Evolutionary conservation across 2,888 invertebrate genomes (phyloP).

Genomic region (Agrotis ipsilon): DNA sequence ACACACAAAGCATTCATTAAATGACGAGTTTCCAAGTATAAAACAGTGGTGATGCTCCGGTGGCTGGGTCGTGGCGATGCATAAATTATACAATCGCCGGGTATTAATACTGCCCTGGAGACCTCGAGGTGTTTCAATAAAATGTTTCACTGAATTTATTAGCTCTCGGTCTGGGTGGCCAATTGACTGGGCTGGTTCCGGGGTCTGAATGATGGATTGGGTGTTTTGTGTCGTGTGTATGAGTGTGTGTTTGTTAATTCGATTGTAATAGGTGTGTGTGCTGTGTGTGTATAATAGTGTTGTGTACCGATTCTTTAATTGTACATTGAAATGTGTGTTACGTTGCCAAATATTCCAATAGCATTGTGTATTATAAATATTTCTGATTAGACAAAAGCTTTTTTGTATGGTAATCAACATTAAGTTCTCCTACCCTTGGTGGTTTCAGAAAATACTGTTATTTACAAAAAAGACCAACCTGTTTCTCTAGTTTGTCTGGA

Average conservation of each 20-base stretch:
- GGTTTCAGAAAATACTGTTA: no score
- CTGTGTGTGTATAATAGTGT: no score
- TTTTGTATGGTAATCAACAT: no score
- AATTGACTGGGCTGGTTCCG: conserved; percentile 41
- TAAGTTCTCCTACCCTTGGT: no score
- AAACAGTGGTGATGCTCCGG: conserved; percentile 56
- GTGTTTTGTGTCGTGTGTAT: conserved; percentile 11
- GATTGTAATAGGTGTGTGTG: no score
- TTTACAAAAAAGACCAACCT: no score
- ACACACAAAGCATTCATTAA: conserved; percentile 44
- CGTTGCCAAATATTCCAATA: no score
- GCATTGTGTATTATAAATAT: no score
- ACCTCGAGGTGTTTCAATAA: conserved; percentile 80
- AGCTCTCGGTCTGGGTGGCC: conserved; percentile 36
- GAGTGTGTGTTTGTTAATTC: not conserved
- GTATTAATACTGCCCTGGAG: conserved; percentile 78
- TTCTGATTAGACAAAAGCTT: no score
- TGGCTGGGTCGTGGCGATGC: conserved; percentile 75
- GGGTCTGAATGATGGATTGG: conserved; percentile 28
- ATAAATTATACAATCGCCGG: conserved; percentile 84
- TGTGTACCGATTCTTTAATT: no score
- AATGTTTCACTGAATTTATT: conserved; percentile 72
- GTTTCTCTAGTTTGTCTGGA: no score
- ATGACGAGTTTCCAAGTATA: conserved; percentile 56
- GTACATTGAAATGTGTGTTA: no score